Percentiles rank a stretch among this genome's conserved stretches.
These are phyloP conservation scores for Ephialtes manifestator DNA, from an alignment of 2,888 invertebrate species.

Conservation along the genomic window DNA sequence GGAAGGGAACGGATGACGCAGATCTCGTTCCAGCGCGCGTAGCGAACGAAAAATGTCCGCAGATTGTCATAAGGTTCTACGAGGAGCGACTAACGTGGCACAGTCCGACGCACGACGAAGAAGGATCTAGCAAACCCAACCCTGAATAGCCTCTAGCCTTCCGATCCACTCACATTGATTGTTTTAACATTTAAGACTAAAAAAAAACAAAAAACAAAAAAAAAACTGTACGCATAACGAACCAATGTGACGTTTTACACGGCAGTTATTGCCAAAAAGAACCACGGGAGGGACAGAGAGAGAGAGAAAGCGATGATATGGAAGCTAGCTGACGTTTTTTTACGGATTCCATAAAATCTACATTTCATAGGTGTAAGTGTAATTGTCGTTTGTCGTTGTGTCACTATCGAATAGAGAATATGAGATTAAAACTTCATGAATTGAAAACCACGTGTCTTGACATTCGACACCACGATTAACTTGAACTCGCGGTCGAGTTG, in stretches of 20 bases:
- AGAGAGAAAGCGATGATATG: conserved; percentile 39
- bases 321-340: conserved; percentile 45
- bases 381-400: conserved; percentile 44
- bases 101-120: conserved; percentile 88
- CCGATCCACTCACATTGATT: conserved; percentile 74
- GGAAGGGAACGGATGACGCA: conserved; percentile 97
- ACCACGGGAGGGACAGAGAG: not conserved
- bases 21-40: conserved; percentile 96
- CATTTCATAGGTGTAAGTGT: conserved; percentile 55
- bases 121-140: conserved; percentile 83
- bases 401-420: conserved; percentile 27
- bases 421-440: not conserved
- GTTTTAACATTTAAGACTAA: conserved; percentile 74
- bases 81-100: conserved; percentile 99
- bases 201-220: conserved; percentile 28
- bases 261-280: conserved; percentile 47
- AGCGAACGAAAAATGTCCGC: conserved; percentile 97
- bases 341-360: conserved; percentile 57
- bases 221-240: conserved; percentile 44
- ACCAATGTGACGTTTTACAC: conserved; percentile 50
- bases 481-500: no score
- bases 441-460: conserved; percentile 7
- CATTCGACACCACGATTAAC: not conserved
- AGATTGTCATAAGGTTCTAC: conserved; percentile 98
- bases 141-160: conserved; percentile 81